phyloP scores from a whole-genome alignment of 2,113 vertebrate genomes.

The Sturnira hondurensis region DNA sequence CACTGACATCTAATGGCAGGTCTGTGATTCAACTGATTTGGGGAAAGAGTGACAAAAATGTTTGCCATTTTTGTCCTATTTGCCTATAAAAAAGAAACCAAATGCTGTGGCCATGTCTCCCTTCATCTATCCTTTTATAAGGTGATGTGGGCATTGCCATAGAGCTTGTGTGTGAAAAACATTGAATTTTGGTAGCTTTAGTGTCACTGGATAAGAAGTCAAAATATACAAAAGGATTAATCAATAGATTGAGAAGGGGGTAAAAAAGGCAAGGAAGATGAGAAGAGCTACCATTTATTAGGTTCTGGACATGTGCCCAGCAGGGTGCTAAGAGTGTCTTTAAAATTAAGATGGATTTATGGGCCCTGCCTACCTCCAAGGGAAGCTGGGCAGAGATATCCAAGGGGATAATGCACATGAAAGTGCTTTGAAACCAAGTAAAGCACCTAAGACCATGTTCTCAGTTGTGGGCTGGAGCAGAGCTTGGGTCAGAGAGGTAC shows the following conservation, averaged over 20 bases:
- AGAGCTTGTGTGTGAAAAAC: not conserved
- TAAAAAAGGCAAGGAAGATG: not conserved
- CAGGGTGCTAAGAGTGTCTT: not conserved
- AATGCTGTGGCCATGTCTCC: not conserved
- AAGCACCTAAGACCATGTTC: not conserved
- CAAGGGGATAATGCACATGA: not conserved
- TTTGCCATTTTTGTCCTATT: not conserved
- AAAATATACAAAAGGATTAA: not conserved
- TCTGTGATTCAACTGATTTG: not conserved
- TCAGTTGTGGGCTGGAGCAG: not conserved
- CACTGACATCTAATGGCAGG: not conserved
- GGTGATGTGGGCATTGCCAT: not conserved
- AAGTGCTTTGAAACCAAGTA: not conserved
- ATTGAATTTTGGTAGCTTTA: not conserved
- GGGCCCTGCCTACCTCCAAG: not conserved
- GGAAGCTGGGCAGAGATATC: not conserved
- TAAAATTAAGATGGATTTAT: not conserved
- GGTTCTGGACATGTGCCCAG: not conserved
- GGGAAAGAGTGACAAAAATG: not conserved
- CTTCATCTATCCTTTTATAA: not conserved
- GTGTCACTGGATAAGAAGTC: not conserved
- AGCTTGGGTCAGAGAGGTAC: not conserved
- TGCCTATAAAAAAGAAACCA: conserved; percentile 26
- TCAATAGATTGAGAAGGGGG: not conserved
- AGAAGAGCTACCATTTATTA: not conserved